Evolutionary conservation across 2,113 vertebrate genomes (phyloP).

Genomic region (Stictonetta naevosa): DNA sequence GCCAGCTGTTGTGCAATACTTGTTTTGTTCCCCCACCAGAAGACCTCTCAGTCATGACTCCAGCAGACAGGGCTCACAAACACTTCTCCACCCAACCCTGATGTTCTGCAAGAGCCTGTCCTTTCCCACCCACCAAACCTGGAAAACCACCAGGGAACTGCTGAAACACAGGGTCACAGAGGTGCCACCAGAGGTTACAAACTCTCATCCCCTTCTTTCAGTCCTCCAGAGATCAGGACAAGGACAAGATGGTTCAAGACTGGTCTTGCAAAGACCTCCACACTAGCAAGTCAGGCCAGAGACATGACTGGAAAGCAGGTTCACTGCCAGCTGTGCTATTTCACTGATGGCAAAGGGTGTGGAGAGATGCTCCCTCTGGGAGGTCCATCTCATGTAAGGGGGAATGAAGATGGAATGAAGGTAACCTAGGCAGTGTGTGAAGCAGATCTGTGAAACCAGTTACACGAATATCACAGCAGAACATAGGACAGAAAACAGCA

Average conservation of each 20-base stretch:
- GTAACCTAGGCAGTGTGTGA: accelerated
- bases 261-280: too few species aligned
- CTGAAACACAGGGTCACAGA: neutral
- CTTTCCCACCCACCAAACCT: neutral
- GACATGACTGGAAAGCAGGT: too few species aligned
- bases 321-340: too few species aligned
- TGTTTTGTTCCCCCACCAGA: neutral
- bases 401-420: neutral
- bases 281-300: too few species aligned
- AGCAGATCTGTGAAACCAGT: neutral
- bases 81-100: neutral
- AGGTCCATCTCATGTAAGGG: neutral
- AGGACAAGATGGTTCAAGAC: too few species aligned
- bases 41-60: neutral
- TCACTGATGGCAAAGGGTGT: neutral
- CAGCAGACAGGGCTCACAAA: neutral
- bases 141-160: neutral
- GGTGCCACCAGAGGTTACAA: neutral
- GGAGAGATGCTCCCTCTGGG: neutral
- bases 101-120: too few species aligned
- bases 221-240: neutral
- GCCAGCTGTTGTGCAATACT: neutral
- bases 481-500: neutral
- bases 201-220: neutral
- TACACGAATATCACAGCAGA: neutral